Base-by-base conservation (phyloP, 2,113 vertebrate genomes). In the Sylvietta virens region DNA sequence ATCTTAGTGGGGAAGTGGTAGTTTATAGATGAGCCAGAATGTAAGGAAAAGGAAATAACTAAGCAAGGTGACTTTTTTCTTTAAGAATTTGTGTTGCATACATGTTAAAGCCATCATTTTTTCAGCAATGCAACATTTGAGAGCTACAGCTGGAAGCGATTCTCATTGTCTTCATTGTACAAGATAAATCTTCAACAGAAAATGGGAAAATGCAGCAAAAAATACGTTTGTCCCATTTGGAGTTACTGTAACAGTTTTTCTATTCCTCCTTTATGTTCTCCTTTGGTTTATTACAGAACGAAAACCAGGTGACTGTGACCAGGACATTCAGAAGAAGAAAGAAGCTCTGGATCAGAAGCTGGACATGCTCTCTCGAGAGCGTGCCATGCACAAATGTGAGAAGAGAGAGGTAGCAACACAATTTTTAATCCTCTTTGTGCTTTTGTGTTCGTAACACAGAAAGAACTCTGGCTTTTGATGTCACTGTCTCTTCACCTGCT, bases 331-430 rank as follows among this genome's bases (percentile, higher is more conserved):
- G 56, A 97, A 84, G 74, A 97, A 31, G 79, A 98, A 98, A 33
- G 97, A 91, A 48, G 95, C 94, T 35, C 94, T 99, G n/a, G 98
- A 99, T 80, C 88, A 67, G 37, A 89, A 69, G 8, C 89, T 99
- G 42, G 98, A 99, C 15, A 30, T 82, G 30, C 97, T 99, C 58
- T 98, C 98, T 76, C 97, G 96, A 33, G 96, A 97, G 80, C 98
- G 98, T 61, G 98, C 98, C 57, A 92, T 98, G 64, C 94, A 97
- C 60, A 94, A 97, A 74, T 97, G 95, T 73, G 97, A 97, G 77
- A 96, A 84, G 22, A 95, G 61, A 39, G 88, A 92, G 42, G 96
- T 98, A 95, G 90, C 95, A 93, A 82, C 51, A 65, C 18, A n/a
- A 13, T 23, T 71, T 85, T 64, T 58, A 81, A 71, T 70, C 45